Base-by-base conservation (phyloP, 2,888 invertebrate species). In the Mechanitis mazaeus region DNA sequence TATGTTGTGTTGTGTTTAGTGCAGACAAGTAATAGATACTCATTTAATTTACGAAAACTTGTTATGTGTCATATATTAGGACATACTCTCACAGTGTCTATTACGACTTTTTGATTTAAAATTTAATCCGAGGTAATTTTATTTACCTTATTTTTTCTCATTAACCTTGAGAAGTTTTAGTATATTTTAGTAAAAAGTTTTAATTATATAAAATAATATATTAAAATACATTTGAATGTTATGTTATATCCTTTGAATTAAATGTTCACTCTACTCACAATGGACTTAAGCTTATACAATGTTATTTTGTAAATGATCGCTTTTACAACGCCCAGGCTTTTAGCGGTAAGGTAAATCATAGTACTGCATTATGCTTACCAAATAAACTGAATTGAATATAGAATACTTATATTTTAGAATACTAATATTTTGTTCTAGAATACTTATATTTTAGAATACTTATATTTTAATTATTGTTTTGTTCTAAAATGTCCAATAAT, bases 231-330 rank as follows among this genome's bases (percentile, higher is more conserved):
- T 1, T 42, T 42, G 9, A 5, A 9, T 9, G 1, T 6, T 9
- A 9, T 42, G 7, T 31, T 7, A 50, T 50, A 50, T 31, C 31
- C 9, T 50, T 31, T 7, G 50, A 31, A 31, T 50, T 9, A 7
- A 11, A 50, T 50, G 50, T 28, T 4, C 50, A 31, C 31, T 31
- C 50, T 50, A 50, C 50, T 31, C 1, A 50, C 28, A 50, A 50
- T 31, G 50, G 50, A 50, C 50, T 28, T 50, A 42, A 50, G 50
- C 50, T 50, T 50, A 50, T 50, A 50, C 50, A 50, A 31, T 50
- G 50, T 31, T 50, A 50, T 50, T 50, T 50, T 50, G 50, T 50
- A 50, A 50, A 50, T 50, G 50, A 50, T 50, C 50, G 50, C 50
- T 50, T 9, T 5, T 31, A 50, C 50, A 50, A 50, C 50, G 50